Evolutionary conservation across 2,888 invertebrate species (phyloP), one percentile per base, ranked within the genome.

Genomic region (Artemia sp.): DNA sequence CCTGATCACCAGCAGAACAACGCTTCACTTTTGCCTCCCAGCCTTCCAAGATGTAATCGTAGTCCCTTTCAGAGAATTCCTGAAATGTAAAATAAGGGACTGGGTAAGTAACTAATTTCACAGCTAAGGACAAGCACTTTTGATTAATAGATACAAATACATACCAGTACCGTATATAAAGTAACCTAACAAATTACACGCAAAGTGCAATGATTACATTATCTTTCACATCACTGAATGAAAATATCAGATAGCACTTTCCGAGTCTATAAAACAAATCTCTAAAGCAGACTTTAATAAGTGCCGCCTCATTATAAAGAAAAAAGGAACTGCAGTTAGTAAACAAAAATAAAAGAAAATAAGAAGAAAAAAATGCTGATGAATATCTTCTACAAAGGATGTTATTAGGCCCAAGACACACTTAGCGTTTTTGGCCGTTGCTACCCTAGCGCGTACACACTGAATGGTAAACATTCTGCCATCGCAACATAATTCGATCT

Each of bases 1-100:
- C 78, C 73, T 80, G 80, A 74, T 80, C 79, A 68, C 79, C 79
- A 67, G 76, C 77, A 51, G 72, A 72, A 70, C 79, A 79, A 70
- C 80, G 77, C 52, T 75, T 74, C 8, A 80, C 73, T 73, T 81
- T 81, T 51, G 77, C 74, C 69, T 76, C 75, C 81, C 81, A 81
- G 12, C 82, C 82, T 38, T 77, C 76, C 38, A 80, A 77, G 70
- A 83, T 78, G 70, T 79, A 77, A 51, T 80, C 75, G 75, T 78
- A 82, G 72, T 81, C 81, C 58, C 77, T 75, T 72, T 79, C 76
- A n/a, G 78, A 76, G 74, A 82, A 82, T 70, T 80, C 78, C 79
- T 81, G 74, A 12, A 19, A 0, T 8, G 14, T 73, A 66, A 69
- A 10, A 12, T 19, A 7, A 38, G 38, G 38, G 38, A 38, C 6